A percentile compares a stretch with the other conserved stretches of the same genome.
Evolutionary conservation across 2,888 invertebrate genomes (phyloP).

Genomic region (Lordiphosa andalusiaca): DNA sequence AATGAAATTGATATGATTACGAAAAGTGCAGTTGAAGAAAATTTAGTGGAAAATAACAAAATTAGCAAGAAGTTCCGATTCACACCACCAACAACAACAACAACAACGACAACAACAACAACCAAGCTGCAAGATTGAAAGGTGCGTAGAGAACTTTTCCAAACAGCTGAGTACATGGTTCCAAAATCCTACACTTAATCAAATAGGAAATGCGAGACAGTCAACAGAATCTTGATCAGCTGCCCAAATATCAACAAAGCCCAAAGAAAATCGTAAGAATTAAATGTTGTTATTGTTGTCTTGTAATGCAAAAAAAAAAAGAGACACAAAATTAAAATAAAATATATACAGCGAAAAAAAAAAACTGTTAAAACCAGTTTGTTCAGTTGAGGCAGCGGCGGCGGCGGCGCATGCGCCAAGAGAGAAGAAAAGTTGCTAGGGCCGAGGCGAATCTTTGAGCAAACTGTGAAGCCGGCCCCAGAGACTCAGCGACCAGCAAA

Average conservation of each 20-base stretch:
- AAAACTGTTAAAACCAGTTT: constrained; percentile 67
- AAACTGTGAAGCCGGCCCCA: constrained; percentile 61
- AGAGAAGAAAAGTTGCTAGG: constrained; percentile 49
- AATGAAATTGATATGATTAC: constrained; percentile 37
- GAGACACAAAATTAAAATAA: constrained; percentile 9
- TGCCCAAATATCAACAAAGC: constrained; percentile 32
- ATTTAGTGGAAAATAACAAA: constrained; percentile 30
- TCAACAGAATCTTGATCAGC: constrained; percentile 27
- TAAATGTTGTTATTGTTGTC: constrained; percentile 19
- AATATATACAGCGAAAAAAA: constrained; percentile 16
- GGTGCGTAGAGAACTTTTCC: constrained; percentile 39
- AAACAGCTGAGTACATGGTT: constrained; percentile 43
- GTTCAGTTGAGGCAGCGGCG: constrained; percentile 18
- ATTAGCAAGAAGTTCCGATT: constrained; percentile 3
- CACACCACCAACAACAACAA: constrained; percentile 28
- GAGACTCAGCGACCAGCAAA: constrained; percentile 37
- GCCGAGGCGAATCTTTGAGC: constrained; percentile 64
- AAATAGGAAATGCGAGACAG: constrained; percentile 19
- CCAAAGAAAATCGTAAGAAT: constrained; percentile 17
- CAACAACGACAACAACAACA: constrained; percentile 31
- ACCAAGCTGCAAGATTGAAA: constrained; percentile 22
- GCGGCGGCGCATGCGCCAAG: constrained; percentile 55
- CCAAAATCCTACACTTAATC: background rate
- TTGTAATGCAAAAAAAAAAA: constrained; percentile 35
- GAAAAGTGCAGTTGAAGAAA: constrained; percentile 35